Conservation (phyloP, 2,113 vertebrate genomes). For the Carassius carassius region DNA sequence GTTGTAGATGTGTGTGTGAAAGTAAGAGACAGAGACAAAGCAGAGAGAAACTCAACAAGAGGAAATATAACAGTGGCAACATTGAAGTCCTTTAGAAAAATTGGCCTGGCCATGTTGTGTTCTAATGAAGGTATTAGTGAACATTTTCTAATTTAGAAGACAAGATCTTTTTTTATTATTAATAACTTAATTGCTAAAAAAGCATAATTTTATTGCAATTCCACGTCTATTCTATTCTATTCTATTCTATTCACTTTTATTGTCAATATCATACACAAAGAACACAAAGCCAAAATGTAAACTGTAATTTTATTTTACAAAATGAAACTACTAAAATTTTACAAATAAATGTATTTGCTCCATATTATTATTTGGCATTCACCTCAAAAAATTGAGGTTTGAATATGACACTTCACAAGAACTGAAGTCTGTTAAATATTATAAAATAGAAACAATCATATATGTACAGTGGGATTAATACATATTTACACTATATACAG, state of each 20-base stretch:
- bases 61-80: not conserved
- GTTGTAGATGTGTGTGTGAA: slow-evolving; percentile 39
- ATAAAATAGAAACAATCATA: slow-evolving; percentile 33
- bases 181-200: too few relatives aligned
- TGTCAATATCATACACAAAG: not conserved
- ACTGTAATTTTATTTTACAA: slow-evolving; percentile 47
- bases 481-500: slow-evolving; percentile 60
- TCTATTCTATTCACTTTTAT: not conserved
- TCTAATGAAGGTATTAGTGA: not conserved
- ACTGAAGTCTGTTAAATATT: slow-evolving; percentile 55
- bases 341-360: slow-evolving; percentile 19
- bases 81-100: not conserved
- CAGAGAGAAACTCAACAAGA: not conserved
- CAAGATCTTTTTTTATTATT: not conserved
- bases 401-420: slow-evolving; percentile 53
- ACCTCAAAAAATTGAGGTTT: slow-evolving; percentile 53
- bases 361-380: slow-evolving; percentile 20
- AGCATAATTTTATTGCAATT: too few relatives aligned
- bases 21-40: not conserved
- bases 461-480: slow-evolving; percentile 36
- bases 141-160: not conserved
- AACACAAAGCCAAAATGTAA: not conserved
- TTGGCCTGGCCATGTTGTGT: not conserved
- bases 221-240: not conserved
- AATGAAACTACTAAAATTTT: slow-evolving; percentile 47